Conservation (phyloP, 2,113 vertebrate species). For the Phasianus colchicus region DNA sequence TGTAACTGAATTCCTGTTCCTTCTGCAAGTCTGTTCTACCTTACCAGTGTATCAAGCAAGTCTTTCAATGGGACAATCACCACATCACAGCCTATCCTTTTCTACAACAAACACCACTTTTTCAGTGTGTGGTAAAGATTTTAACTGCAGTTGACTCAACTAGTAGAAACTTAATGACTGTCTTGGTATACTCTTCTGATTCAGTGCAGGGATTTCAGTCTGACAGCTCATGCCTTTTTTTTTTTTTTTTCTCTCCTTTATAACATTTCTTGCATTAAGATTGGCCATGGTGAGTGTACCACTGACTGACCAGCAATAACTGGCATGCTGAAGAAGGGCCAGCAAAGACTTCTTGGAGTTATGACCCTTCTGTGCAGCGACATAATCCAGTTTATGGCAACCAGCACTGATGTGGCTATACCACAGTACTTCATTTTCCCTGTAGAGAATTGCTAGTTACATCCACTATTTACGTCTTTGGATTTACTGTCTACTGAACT, state of each 20-base stretch:
- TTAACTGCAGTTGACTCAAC: conserved; percentile 53
- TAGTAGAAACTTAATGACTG: conserved; percentile 28
- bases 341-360: not conserved
- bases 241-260: not conserved
- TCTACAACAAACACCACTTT: conserved; percentile 64
- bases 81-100: conserved; percentile 66
- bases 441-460: conserved; percentile 1
- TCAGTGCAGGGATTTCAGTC: conserved; percentile 15
- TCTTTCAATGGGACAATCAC: conserved; percentile 61
- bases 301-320: conserved; percentile 59
- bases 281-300: conserved; percentile 41
- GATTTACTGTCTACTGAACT: not conserved
- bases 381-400: not conserved
- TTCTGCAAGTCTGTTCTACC: conserved; percentile 53
- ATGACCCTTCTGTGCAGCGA: not conserved
- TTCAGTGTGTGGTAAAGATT: conserved; percentile 56
- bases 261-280: conserved; percentile 44
- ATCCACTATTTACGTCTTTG: not conserved
- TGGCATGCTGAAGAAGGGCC: conserved; percentile 17
- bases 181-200: conserved; percentile 6
- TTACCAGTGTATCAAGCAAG: conserved; percentile 51
- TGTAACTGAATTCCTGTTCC: conserved; percentile 37
- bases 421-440: conserved; percentile 10
- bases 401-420: not conserved
- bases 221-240: not conserved